Base-by-base conservation (phyloP, 2,113 vertebrate genomes). In the Mesembrinibis cayennensis region DNA sequence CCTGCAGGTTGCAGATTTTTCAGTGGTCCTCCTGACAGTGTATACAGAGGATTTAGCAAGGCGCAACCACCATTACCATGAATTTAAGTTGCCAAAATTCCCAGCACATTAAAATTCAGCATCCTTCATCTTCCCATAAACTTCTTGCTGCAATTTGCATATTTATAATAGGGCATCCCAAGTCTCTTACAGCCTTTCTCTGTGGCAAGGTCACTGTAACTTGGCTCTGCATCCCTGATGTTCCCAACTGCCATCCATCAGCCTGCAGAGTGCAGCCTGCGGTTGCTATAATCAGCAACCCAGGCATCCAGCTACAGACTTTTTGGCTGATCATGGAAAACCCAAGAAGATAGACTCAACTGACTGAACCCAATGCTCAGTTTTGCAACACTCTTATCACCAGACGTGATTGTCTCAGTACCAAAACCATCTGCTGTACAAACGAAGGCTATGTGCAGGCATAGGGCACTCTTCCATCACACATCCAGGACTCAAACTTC, bases 1-100 rank as follows among this genome's bases (percentile, higher is more conserved):
- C 91, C 93, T 96, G 94, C 91, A 97, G 95, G 94, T 96, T 97
- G 84, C 95, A 96, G 96, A 83, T 94, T 96, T 91, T 96, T 87
- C 87, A 87, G 89, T 58, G 58, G 93, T 92, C 89, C 66, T 94
- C 45, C 20, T 69, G 53, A 21, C 56, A 53, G 26, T 1, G 18
- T 26, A 77, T 74, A 61, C 23, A 40, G 78, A 79, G 71, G 82
- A 88, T 44, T 91, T 88, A 88, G 67, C 55, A 94, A 95, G 38
- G 42, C 45, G 90, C 55, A 80, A 52, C n/a, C 96, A 91, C 44
- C 50, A 40, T 62, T 72, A 59, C 58, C 21, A 16, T 22, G 22
- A 83, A 59, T 70, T 58, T 59, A 73, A 89, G 80, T 71, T 29
- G 82, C 55, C 72, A 89, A 27, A 95, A 89, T 52, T 69, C 66